phyloP scores from a whole-genome alignment of 2,888 invertebrate species.

The Luperina testacea region DNA sequence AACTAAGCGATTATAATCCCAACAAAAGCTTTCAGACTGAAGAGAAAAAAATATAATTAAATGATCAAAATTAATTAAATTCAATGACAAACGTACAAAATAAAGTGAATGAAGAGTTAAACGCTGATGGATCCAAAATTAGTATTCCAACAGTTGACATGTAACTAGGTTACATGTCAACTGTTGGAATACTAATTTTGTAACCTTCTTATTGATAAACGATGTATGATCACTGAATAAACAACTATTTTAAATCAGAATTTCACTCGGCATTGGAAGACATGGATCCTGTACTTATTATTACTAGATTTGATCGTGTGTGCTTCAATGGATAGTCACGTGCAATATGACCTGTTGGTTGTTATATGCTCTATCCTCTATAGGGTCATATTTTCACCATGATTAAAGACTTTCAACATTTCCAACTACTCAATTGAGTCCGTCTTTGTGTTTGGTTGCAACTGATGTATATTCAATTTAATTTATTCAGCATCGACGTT shows the following conservation, averaged over 20 bases:
- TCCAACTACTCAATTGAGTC: background rate
- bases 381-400: conserved; percentile 28
- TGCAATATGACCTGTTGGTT: background rate
- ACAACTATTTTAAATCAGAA: conserved; percentile 28
- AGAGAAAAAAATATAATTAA: no score
- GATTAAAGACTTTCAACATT: conserved; percentile 23
- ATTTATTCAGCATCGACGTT: background rate
- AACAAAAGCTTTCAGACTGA: background rate
- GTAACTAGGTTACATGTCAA: background rate
- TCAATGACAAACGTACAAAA: background rate
- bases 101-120: conserved; percentile 1
- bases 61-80: background rate
- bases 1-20: background rate
- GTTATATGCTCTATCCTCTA: background rate
- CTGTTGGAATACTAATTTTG: no score
- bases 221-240: conserved; percentile 45
- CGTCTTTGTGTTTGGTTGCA: background rate
- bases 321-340: conserved; percentile 1
- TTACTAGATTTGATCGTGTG: conserved; percentile 22
- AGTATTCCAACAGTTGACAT: conserved; percentile 23
- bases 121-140: conserved; percentile 28
- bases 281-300: conserved; percentile 14
- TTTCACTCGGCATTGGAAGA: conserved; percentile 20
- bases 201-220: conserved; percentile 14
- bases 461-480: no score